phyloP scores from a whole-genome alignment of 2,797 vertebrate genomes.

The Ctenosaura bakeri region DNA sequence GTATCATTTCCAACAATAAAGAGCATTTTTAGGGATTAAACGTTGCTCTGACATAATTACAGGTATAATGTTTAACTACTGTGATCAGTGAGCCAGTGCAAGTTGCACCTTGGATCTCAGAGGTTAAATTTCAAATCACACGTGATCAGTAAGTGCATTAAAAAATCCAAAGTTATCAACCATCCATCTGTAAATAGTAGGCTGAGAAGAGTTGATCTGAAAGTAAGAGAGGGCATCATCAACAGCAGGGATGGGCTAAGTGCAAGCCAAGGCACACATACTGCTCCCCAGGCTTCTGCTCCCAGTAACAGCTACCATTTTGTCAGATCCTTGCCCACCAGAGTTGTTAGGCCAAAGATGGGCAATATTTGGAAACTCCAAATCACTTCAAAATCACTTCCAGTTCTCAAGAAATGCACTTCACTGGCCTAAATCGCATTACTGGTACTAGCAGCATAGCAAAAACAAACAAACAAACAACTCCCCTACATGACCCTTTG shows the following conservation, averaged over 20 bases:
- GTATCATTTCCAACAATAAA: conserved; percentile 67
- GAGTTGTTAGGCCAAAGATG: too few species aligned
- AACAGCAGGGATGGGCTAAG: background rate
- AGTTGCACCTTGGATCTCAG: background rate
- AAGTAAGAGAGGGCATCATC: background rate
- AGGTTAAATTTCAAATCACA: background rate
- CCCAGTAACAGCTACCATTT: too few species aligned
- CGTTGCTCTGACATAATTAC: conserved; percentile 5
- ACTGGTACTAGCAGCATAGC: too few species aligned
- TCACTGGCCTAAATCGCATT: too few species aligned
- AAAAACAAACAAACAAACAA: too few species aligned
- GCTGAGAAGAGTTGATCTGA: background rate
- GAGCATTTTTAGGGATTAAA: conserved; percentile 34
- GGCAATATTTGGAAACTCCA: too few species aligned
- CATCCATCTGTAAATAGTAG: background rate
- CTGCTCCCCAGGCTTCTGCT: too few species aligned
- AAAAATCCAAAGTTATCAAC: background rate
- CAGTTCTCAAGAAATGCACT: too few species aligned
- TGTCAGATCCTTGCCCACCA: too few species aligned
- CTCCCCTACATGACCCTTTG: too few species aligned
- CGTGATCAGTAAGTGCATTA: background rate
- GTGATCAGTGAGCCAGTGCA: background rate
- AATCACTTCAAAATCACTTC: too few species aligned
- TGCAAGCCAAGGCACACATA: too few species aligned
- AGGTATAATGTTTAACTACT: background rate